These are phyloP conservation scores for Pygoscelis adeliae DNA, from an alignment of 2,113 vertebrate species.

Conservation along the genomic window DNA sequence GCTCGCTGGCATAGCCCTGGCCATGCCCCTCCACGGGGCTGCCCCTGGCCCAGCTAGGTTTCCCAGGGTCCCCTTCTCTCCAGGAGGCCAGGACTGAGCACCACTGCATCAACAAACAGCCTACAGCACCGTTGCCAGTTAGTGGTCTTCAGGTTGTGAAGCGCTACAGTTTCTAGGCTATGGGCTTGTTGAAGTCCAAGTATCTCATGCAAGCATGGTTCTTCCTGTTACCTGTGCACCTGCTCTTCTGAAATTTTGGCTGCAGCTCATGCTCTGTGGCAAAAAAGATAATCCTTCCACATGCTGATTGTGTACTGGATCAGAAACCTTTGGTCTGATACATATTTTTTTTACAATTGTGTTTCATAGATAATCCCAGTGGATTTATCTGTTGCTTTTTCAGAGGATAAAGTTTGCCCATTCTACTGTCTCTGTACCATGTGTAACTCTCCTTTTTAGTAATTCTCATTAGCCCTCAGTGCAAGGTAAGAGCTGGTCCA, in stretches of 20 bases:
- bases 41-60: not conserved
- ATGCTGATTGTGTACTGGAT: not conserved
- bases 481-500: not conserved
- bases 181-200: not conserved
- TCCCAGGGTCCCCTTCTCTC: not conserved
- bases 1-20: too few relatives aligned
- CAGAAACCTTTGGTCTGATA: not conserved
- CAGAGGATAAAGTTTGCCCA: not conserved
- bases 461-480: not conserved
- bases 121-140: not conserved
- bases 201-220: not conserved
- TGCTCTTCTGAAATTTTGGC: not conserved
- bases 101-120: not conserved
- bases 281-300: not conserved
- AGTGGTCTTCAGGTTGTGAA: not conserved
- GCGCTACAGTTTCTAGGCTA: not conserved
- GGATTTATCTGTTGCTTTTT: not conserved
- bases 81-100: not conserved
- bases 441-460: not conserved
- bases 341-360: rapidly evolving
- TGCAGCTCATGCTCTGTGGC: not conserved
- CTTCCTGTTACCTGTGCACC: not conserved
- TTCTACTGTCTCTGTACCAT: not conserved
- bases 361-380: not conserved
- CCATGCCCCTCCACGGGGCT: not conserved